Conservation (phyloP, 2,113 vertebrate species). For the Cyphomyrus discorhynchus region DNA sequence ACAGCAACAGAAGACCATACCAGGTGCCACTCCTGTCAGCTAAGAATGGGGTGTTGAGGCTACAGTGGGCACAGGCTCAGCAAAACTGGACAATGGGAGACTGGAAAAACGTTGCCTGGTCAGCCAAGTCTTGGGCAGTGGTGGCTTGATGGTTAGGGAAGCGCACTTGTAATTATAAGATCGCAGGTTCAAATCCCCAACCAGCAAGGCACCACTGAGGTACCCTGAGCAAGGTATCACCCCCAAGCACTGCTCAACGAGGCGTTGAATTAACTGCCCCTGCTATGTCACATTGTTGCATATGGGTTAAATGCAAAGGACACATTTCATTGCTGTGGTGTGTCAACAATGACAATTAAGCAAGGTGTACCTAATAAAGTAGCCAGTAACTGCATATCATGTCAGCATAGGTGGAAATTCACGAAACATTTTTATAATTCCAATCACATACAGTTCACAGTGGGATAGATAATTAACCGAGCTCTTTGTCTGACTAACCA, state of each 20-base stretch:
- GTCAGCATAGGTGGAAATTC: not conserved
- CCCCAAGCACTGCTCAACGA: too few relatives aligned
- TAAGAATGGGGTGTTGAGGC: not conserved
- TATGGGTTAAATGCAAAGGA: too few relatives aligned
- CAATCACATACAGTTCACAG: not conserved
- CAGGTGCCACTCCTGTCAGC: not conserved
- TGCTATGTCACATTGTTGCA: too few relatives aligned
- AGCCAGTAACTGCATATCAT: not conserved
- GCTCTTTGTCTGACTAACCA: not conserved
- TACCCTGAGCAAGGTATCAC: too few relatives aligned
- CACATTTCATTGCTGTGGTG: too few relatives aligned
- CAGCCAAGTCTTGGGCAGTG: not conserved
- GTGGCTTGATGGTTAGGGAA: too few relatives aligned
- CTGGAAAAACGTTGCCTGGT: not conserved
- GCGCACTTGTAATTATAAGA: too few relatives aligned
- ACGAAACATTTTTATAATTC: not conserved
- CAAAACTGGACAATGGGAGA: not conserved
- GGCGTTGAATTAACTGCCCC: too few relatives aligned
- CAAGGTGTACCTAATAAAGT: not conserved
- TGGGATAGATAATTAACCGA: not conserved
- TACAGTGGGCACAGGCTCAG: not conserved
- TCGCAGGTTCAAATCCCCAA: too few relatives aligned
- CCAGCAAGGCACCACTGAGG: too few relatives aligned
- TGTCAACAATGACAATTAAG: too few relatives aligned
- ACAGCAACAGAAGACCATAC: not conserved